These are phyloP conservation scores for Furnarius figulus DNA, from an alignment of 2,113 vertebrate genomes.

Conservation along the genomic window DNA sequence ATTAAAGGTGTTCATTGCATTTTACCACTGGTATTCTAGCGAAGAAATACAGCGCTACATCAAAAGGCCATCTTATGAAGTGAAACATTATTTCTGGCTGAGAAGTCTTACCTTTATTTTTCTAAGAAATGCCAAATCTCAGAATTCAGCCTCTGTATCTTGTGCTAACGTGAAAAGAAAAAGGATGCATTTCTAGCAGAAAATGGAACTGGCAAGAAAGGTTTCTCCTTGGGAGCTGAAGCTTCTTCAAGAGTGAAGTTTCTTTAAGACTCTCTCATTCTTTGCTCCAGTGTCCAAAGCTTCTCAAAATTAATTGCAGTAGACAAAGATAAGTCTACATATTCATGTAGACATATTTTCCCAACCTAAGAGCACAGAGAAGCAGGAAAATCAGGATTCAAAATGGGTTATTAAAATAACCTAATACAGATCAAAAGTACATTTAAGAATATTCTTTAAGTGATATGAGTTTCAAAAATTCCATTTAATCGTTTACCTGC, in stretches of 20 bases:
- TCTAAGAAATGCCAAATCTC: slow-evolving; percentile 10
- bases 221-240: neutral
- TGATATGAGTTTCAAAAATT: neutral
- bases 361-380: neutral
- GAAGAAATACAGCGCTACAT: neutral
- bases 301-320: neutral
- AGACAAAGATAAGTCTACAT: neutral
- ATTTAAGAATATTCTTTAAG: neutral
- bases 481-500: neutral
- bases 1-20: neutral
- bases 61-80: neutral
- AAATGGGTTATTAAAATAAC: neutral
- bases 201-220: neutral
- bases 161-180: neutral
- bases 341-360: neutral
- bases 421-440: neutral
- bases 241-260: slow-evolving; percentile 7
- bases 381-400: neutral
- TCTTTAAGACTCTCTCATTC: neutral
- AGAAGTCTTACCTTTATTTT: slow-evolving; percentile 53
- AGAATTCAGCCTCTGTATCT: neutral
- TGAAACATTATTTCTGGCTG: neutral
- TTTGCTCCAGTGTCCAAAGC: neutral
- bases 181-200: neutral
- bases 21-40: neutral